A percentile compares a stretch with the other conserved stretches of the same genome.
These are phyloP conservation scores for Oikopleura albicans DNA, from an alignment of 23 tunicate species.

Conservation along the genomic window DNA sequence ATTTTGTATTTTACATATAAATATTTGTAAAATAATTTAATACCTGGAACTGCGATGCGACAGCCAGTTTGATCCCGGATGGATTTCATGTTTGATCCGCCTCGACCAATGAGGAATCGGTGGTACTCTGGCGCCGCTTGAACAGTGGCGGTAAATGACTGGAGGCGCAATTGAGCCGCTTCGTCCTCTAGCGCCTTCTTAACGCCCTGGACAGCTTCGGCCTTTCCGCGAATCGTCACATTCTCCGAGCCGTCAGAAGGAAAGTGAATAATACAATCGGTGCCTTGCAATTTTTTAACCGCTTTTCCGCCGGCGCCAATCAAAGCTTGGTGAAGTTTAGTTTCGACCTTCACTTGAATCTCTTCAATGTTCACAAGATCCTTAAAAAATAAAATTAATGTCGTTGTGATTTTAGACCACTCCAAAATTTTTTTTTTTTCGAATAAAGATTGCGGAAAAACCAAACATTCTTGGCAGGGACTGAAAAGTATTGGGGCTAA, in stretches of 20 bases:
- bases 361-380: conserved; percentile 44
- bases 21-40: too few relatives aligned
- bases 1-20: too few relatives aligned
- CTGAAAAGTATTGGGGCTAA: too few relatives aligned
- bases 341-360: conserved; percentile 34
- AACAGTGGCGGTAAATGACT: conserved; percentile 36
- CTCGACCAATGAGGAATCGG: conserved; percentile 63
- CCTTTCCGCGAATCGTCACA: conserved; percentile 54
- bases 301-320: conserved; percentile 60
- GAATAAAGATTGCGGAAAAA: too few relatives aligned
- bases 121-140: conserved; percentile 64
- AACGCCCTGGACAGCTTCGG: conserved; percentile 29
- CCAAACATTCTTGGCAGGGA: too few relatives aligned
- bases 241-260: conserved; percentile 54
- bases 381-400: background rate
- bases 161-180: background rate
- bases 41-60: conserved; percentile 16
- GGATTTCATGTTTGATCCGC: conserved; percentile 35
- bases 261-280: conserved; percentile 39
- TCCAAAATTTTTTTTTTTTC: too few relatives aligned
- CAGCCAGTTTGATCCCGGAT: background rate
- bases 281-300: conserved; percentile 6
- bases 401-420: too few relatives aligned
- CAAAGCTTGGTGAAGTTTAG: conserved; percentile 75
- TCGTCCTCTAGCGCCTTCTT: background rate